These are phyloP conservation scores for Acanthococcus lagerstroemiae DNA, from an alignment of 2,888 invertebrate genomes.

Conservation along the genomic window DNA sequence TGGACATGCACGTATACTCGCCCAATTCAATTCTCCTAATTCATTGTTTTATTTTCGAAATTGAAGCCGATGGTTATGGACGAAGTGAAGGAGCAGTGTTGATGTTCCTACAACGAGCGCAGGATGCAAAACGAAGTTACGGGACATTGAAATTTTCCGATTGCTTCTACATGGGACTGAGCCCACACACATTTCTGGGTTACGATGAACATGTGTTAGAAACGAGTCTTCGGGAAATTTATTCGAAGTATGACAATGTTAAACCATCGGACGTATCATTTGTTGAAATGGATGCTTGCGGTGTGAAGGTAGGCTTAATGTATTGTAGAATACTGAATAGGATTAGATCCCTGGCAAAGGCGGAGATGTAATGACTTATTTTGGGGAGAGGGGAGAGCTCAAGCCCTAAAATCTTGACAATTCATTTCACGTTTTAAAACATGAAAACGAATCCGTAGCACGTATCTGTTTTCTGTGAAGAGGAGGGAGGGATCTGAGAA, in stretches of 20 bases:
- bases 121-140: constrained; percentile 43
- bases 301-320: constrained; percentile 34
- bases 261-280: constrained; percentile 35
- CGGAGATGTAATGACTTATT: too few species aligned
- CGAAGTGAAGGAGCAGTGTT: constrained; percentile 43
- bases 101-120: constrained; percentile 42
- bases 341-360: constrained; percentile 35
- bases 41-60: too few species aligned
- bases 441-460: too few species aligned
- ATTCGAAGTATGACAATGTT: constrained; percentile 24
- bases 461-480: too few species aligned
- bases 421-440: too few species aligned
- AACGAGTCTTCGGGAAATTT: constrained; percentile 32
- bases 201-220: constrained; percentile 20
- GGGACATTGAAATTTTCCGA: constrained; percentile 48
- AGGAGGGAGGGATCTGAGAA: too few species aligned
- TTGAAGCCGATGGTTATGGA: constrained; percentile 44
- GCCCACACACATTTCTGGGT: constrained; percentile 10
- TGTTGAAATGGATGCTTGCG: constrained; percentile 36
- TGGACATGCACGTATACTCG: too few species aligned
- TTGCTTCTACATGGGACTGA: constrained; percentile 49
- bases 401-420: too few species aligned
- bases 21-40: too few species aligned
- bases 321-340: constrained; percentile 33
- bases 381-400: too few species aligned